Conservation (phyloP, 2,113 vertebrate genomes). For the Haemorhous mexicanus region DNA sequence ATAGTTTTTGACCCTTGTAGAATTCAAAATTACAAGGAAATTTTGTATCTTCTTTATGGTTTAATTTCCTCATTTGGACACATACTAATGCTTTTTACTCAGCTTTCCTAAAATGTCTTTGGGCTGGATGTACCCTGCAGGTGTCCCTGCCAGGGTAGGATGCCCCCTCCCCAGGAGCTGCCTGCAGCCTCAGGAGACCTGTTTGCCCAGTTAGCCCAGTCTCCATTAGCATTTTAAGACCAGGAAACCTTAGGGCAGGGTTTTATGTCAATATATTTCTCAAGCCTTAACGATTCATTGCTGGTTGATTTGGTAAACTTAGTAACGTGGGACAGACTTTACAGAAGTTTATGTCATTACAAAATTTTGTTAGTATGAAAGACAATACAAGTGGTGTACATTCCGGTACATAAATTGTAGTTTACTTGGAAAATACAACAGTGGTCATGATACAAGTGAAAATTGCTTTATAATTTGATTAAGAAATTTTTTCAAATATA, state of each 20-base stretch:
- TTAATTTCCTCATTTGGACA: background rate
- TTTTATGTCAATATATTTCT: background rate
- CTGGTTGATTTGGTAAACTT: background rate
- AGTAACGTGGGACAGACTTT: accelerated
- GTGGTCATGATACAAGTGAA: background rate
- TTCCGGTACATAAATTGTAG: background rate
- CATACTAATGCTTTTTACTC: background rate
- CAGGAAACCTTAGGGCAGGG: background rate
- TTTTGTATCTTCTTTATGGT: background rate
- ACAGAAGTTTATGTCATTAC: background rate
- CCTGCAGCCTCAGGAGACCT: background rate
- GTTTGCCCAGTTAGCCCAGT: background rate
- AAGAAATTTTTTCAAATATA: background rate
- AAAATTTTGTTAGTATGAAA: background rate
- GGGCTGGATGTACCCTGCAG: background rate
- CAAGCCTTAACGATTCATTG: background rate
- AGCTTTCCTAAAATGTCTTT: background rate
- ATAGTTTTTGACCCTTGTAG: no score
- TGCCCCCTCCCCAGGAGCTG: background rate
- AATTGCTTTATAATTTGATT: background rate
- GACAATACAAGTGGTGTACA: background rate
- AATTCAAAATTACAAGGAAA: background rate
- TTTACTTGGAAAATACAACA: background rate
- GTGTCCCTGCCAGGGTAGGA: background rate
- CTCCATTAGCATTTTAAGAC: background rate